These are phyloP conservation scores for Drosophila insularis DNA, from an alignment of 1,140 invertebrate species.

Conservation along the genomic window DNA sequence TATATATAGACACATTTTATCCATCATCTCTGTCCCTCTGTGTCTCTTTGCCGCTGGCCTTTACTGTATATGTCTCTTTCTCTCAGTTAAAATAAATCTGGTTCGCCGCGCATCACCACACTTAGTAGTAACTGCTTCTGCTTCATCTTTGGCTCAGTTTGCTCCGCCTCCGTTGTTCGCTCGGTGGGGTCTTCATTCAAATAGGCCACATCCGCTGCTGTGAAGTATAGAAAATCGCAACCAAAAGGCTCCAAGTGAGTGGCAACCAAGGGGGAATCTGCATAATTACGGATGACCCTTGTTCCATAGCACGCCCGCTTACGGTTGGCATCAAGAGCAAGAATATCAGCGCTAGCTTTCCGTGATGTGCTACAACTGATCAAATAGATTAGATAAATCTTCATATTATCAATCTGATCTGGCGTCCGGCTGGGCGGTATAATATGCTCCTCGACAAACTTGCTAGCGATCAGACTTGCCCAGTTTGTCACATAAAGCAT, in stretches of 20 bases:
- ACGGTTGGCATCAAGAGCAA: not conserved
- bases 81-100: not conserved
- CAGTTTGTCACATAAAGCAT: conserved; percentile 12
- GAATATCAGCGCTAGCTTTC: not conserved
- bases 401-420: not conserved
- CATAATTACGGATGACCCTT: not conserved
- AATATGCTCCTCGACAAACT: conserved; percentile 5
- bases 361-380: not conserved
- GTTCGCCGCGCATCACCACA: not conserved
- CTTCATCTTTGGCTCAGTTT: not conserved
- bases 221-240: not conserved
- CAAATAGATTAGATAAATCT: not conserved
- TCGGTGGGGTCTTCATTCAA: not conserved
- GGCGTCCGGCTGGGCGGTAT: not conserved
- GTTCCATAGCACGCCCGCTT: not conserved
- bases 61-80: not conserved
- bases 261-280: not conserved
- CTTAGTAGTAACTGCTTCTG: not conserved
- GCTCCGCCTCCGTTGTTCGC: not conserved
- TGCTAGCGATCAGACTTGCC: not conserved
- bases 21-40: no score
- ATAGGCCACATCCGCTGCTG: conserved; percentile 9
- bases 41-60: no score
- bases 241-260: conserved; percentile 7
- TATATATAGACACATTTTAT: not conserved